Base-by-base conservation (phyloP, 2,888 invertebrate species). In the Julus scanicus region DNA sequence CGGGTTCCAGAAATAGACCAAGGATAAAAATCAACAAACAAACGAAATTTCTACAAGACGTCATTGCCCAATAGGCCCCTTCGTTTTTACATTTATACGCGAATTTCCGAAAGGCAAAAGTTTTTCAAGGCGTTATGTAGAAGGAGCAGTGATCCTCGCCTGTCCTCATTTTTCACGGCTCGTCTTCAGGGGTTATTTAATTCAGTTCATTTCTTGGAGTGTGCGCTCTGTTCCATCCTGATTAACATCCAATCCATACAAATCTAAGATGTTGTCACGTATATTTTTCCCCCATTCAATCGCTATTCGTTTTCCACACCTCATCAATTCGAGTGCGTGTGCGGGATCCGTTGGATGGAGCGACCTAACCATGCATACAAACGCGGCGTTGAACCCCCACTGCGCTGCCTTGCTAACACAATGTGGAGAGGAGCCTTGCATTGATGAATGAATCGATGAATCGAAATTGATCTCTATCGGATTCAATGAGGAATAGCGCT, bases 211-310 rank as follows among this genome's bases (percentile, higher is more conserved):
- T 71, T 71, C 71, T 71, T 11, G 29, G 71, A 71, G 71, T 71
- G 71, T 29, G 71, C n/a, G 71, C 71, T 71, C 71, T 71, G 71
- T 71, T 71, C 71, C 71, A 71, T 71, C 71, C 71, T 71, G 71
- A 71, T 71, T 71, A 71, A 71, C 71, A 71, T 71, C 71, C 71
- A 71, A 71, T 71, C 71, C 71, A 71, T 71, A 71, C 71, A 71
- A 71, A 71, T 71, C 71, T 71, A 71, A 71, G 71, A 71, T 71
- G 71, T 71, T 71, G 71, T 71, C 71, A 71, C 71, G 71, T 71
- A 71, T 53, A 53, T 20, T 57, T 57, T n/a, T n/a, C 57, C 57
- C n/a, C 57, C 53, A 53, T 53, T 53, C 53, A 53, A 53, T 53
- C 53, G 8, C 57, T 17, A 20, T 71, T 71, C 20, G 71, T 71